phyloP scores from a whole-genome alignment of 2,888 invertebrate genomes.

The Nomada goodeniana region DNA sequence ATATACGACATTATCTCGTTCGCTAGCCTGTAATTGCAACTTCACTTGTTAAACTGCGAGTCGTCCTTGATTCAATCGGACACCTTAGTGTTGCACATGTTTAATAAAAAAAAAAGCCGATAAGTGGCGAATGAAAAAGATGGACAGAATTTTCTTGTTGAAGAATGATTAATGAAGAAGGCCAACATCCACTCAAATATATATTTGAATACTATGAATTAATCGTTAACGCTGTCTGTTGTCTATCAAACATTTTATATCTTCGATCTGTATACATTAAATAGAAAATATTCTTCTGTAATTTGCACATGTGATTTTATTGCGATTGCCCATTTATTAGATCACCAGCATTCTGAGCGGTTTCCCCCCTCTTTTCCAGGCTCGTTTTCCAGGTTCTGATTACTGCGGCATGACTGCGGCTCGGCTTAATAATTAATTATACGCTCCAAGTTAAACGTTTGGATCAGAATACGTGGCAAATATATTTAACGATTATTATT shows the following conservation, averaged over 20 bases:
- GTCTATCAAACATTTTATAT: constrained; percentile 81
- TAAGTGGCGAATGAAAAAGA: constrained; percentile 24
- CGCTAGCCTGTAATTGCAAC: not conserved
- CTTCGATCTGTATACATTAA: constrained; percentile 79
- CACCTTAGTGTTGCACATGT: constrained; percentile 68
- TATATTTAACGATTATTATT: too few species aligned
- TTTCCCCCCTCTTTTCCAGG: too few species aligned
- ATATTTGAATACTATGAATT: constrained; percentile 72
- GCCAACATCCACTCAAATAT: constrained; percentile 60
- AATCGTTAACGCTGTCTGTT: constrained; percentile 78
- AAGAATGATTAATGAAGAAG: constrained; percentile 41
- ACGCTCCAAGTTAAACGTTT: too few species aligned
- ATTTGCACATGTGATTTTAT: constrained; percentile 21
- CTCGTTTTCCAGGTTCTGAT: too few species aligned
- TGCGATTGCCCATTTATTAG: not conserved
- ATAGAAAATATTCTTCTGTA: constrained; percentile 82
- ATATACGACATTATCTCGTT: not conserved
- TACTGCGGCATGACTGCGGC: too few species aligned
- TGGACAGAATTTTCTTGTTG: constrained; percentile 47
- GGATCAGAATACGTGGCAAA: too few species aligned
- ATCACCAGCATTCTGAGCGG: not conserved
- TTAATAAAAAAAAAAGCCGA: constrained; percentile 52
- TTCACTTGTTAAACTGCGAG: constrained; percentile 48
- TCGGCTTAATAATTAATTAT: too few species aligned
- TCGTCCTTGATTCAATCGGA: constrained; percentile 70